These are phyloP conservation scores for Perodicticus potto DNA, from an alignment of 2,797 vertebrate genomes.

Conservation along the genomic window DNA sequence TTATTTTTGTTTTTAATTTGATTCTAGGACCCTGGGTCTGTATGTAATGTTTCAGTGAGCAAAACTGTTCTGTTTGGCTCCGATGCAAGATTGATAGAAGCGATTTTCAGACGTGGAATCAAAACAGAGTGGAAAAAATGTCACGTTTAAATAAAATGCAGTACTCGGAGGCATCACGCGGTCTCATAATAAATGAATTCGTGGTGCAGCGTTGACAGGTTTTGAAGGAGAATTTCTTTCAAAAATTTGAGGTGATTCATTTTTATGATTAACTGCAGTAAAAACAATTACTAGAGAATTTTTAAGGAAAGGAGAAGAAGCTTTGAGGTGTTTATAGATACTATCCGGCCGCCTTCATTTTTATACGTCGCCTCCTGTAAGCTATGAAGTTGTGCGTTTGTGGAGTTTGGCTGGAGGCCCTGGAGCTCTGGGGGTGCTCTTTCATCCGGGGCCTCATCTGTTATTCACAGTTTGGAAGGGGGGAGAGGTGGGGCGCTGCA, in stretches of 20 bases:
- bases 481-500: background rate
- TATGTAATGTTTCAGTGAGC: constrained; percentile 88
- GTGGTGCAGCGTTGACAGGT: constrained; percentile 82
- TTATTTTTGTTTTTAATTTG: constrained; percentile 84
- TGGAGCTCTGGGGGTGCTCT: background rate
- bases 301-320: constrained; percentile 83
- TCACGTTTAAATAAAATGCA: constrained; percentile 87
- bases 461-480: background rate
- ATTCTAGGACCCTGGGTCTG: constrained; percentile 71
- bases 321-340: constrained; percentile 76
- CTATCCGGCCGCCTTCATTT: constrained; percentile 77
- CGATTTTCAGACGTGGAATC: constrained; percentile 88
- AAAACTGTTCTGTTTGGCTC: constrained; percentile 86
- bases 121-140: constrained; percentile 88
- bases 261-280: constrained; percentile 87
- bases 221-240: constrained; percentile 85
- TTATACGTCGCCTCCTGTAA: constrained; percentile 48
- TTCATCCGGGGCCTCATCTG: background rate
- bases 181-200: constrained; percentile 87
- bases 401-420: constrained; percentile 10
- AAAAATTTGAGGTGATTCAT: constrained; percentile 88
- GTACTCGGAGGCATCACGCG: constrained; percentile 85
- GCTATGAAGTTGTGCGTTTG: background rate
- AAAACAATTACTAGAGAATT: constrained; percentile 85
- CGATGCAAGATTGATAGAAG: constrained; percentile 88